Evolutionary conservation across 2,888 invertebrate species (phyloP).

Genomic region (Hypena proboscidalis): DNA sequence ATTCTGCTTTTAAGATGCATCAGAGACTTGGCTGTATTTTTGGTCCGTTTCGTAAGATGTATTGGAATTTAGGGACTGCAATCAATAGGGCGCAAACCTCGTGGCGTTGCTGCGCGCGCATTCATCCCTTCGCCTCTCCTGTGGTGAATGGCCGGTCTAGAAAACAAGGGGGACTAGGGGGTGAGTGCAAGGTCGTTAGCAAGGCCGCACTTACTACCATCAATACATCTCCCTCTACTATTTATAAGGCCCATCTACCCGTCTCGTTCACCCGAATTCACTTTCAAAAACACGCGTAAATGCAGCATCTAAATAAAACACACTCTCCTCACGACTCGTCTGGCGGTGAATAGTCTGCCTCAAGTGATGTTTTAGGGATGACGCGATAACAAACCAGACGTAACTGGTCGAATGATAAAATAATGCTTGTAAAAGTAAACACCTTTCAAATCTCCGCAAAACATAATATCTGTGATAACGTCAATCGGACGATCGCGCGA

Average conservation of each 20-base stretch:
- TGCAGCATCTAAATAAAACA: conserved; percentile 67
- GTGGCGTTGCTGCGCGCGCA: conserved; percentile 76
- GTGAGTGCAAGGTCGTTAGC: conserved; percentile 72
- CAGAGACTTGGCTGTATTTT: conserved; percentile 13
- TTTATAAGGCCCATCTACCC: conserved; percentile 20
- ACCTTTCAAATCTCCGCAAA: too few relatives aligned
- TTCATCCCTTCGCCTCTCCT: conserved; percentile 57
- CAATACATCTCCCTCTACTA: conserved; percentile 60
- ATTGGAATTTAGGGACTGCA: conserved; percentile 58
- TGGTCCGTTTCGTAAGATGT: conserved; percentile 40
- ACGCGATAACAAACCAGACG: conserved; percentile 24
- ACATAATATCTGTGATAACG: too few relatives aligned
- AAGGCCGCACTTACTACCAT: conserved; percentile 75
- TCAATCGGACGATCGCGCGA: too few relatives aligned
- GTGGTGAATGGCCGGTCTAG: conserved; percentile 77
- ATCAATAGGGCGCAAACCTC: conserved; percentile 73
- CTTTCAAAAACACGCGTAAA: conserved; percentile 69
- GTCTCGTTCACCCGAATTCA: conserved; percentile 62
- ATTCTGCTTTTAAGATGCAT: conserved; percentile 2
- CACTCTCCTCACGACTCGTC: conserved; percentile 58
- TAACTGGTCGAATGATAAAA: conserved; percentile 3
- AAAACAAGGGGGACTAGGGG: conserved; percentile 65
- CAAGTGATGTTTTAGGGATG: conserved; percentile 30
- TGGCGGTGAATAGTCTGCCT: conserved; percentile 51
- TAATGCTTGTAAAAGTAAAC: too few relatives aligned